These are phyloP conservation scores for Thymelicus lineola DNA, from an alignment of 2,888 invertebrate genomes.

Conservation along the genomic window DNA sequence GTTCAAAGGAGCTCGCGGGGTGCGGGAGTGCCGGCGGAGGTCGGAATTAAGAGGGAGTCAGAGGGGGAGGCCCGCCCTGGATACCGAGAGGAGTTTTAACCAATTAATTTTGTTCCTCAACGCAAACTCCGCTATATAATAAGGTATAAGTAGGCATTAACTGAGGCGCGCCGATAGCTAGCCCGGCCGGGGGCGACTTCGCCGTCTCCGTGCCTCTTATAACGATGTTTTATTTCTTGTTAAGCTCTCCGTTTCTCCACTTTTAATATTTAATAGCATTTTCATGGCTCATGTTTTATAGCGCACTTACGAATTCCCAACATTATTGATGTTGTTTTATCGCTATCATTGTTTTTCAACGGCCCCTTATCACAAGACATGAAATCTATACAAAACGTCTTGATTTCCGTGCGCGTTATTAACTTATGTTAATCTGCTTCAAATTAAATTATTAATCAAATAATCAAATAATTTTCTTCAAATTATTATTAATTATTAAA, in stretches of 20 bases:
- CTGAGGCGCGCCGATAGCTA: constrained; percentile 83
- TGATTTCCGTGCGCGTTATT: constrained; percentile 25
- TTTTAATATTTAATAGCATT: constrained; percentile 85
- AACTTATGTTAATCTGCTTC: constrained; percentile 20
- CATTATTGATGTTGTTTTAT: constrained; percentile 74
- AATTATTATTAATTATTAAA: no score
- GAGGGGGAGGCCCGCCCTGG: constrained; percentile 78
- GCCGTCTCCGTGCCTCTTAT: constrained; percentile 76
- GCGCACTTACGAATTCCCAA: constrained; percentile 80
- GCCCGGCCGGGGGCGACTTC: constrained; percentile 77
- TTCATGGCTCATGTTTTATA: constrained; percentile 83
- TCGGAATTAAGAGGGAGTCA: constrained; percentile 78
- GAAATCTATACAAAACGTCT: constrained; percentile 47
- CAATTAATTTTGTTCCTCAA: constrained; percentile 87
- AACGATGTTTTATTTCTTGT: constrained; percentile 85
- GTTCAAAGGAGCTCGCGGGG: constrained; percentile 84
- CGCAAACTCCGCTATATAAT: constrained; percentile 86
- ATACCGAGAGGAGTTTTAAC: constrained; percentile 86
- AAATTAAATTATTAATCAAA: no score
- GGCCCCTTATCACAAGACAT: constrained; percentile 43
- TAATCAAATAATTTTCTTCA: constrained; percentile 14
- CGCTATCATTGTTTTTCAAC: constrained; percentile 65
- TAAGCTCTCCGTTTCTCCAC: constrained; percentile 85
- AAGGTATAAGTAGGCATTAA: constrained; percentile 86
- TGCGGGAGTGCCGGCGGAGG: constrained; percentile 60